Evolutionary conservation across 2,888 invertebrate genomes (phyloP), one percentile per base, ranked within the genome.

Genomic region (Xanthorhoe spadicearia): DNA sequence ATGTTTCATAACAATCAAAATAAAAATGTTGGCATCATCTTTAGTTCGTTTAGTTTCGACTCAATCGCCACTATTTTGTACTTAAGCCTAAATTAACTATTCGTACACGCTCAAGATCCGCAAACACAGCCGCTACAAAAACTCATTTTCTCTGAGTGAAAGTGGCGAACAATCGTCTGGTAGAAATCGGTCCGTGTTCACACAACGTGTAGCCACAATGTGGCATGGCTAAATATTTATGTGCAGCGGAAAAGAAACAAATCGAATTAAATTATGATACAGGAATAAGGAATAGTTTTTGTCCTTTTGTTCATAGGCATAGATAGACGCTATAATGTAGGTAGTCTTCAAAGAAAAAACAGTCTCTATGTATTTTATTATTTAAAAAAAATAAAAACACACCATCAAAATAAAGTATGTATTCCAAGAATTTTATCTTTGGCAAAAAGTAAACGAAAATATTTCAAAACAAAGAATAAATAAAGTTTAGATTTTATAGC

Each of bases 71-170:
- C n/a, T n/a, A n/a, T n/a, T n/a, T n/a, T 8, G 35, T 35, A 46
- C 13, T 5, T 28, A 49, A 49, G 28, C n/a, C 18, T 43, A 4
- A 0, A 35, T 5, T 18, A 49, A n/a, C 1, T 49, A 68, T 71
- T 73, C 66, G 53, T 67, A 51, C 18, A 70, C 74, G 79, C 81
- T 78, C 78, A 80, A 84, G 83, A 85, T 83, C 83, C 78, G 81
- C 81, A 77, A 81, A 74, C 76, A 77, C 74, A 76, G 75, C 75
- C 57, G 67, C 68, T 71, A 87, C 86, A 90, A 92, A 90, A 91
- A 90, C 86, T 85, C 85, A 83, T 90, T 92, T 92, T 92, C 92
- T 85, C 92, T 83, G 82, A 88, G 92, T 90, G 92, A 92, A 92
- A 92, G 92, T 92, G 85, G 83, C 81, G 74, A 85, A 85, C 88